phyloP scores from a whole-genome alignment of 2,113 vertebrate genomes.

The Leptodactylus fuscus region DNA sequence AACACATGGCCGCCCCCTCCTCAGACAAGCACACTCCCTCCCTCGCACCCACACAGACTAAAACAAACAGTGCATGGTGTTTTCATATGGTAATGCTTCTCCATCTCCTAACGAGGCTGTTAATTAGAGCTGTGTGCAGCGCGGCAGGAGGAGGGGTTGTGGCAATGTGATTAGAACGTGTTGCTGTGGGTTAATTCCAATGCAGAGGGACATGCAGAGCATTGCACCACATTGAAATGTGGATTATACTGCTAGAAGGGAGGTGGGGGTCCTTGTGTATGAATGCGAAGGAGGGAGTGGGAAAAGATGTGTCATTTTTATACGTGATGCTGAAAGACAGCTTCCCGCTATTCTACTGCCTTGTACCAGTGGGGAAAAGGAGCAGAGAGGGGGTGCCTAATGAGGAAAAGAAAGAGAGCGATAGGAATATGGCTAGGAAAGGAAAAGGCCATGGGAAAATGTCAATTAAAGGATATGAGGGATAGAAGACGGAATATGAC shows the following conservation, averaged over 20 bases:
- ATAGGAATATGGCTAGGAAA: conserved; percentile 63
- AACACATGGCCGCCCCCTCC: conserved; percentile 50
- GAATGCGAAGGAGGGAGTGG: conserved; percentile 50
- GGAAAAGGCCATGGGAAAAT: conserved; percentile 14
- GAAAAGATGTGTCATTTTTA: conserved; percentile 54
- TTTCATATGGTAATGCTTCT: conserved; percentile 60
- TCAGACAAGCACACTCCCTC: conserved; percentile 53
- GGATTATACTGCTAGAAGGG: conserved; percentile 6
- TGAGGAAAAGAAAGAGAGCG: conserved; percentile 62
- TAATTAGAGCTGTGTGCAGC: conserved; percentile 60
- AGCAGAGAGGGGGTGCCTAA: conserved; percentile 34
- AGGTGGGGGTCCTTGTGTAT: conserved; percentile 44
- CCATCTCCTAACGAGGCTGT: conserved; percentile 56
- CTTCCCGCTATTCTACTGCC: conserved; percentile 41
- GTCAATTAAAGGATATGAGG: conserved; percentile 4
- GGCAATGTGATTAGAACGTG: conserved; percentile 44
- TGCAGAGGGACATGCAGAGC: conserved; percentile 33
- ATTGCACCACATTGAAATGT: conserved; percentile 17
- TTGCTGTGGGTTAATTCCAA: conserved; percentile 52
- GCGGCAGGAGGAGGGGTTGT: conserved; percentile 33
- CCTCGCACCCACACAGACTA: conserved; percentile 59
- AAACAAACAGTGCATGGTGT: conserved; percentile 58
- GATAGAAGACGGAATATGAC: background rate
- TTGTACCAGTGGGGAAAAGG: conserved; percentile 7
- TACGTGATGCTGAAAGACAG: conserved; percentile 45